Evolutionary conservation across 2,113 vertebrate genomes (phyloP).

Genomic region (Gnathonemus echidnorhynchus): DNA sequence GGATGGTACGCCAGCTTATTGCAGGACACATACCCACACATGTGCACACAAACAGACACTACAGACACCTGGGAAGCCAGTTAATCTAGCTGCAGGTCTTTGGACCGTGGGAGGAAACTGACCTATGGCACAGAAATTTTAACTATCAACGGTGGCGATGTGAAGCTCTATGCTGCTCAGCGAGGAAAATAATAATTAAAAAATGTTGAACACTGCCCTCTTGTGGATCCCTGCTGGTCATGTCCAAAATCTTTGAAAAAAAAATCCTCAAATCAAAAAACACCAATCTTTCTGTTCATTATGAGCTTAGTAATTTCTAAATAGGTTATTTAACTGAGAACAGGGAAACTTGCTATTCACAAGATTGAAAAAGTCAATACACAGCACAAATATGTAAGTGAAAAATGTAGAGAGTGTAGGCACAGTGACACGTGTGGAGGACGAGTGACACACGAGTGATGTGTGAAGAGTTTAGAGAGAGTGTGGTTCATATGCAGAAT

Average conservation of each 20-base stretch:
- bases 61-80: background rate
- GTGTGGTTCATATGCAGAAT: background rate
- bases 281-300: background rate
- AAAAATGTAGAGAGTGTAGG: background rate
- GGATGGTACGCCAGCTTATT: background rate
- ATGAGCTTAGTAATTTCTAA: background rate
- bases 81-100: background rate
- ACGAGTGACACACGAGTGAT: background rate
- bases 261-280: background rate
- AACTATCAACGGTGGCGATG: background rate
- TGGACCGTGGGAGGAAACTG: background rate
- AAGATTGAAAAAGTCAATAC: background rate
- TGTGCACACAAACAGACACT: background rate
- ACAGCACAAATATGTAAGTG: background rate
- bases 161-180: background rate
- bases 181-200: background rate
- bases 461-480: background rate
- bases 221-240: background rate
- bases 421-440: background rate
- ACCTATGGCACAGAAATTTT: background rate
- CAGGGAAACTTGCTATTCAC: background rate
- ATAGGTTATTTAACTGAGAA: background rate
- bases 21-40: background rate
- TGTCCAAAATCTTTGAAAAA: background rate
- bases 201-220: background rate